A percentile compares a stretch with the other conserved stretches of the same genome.
These are phyloP conservation scores for Meles meles DNA, from an alignment of 2,113 vertebrate genomes.

Conservation along the genomic window DNA sequence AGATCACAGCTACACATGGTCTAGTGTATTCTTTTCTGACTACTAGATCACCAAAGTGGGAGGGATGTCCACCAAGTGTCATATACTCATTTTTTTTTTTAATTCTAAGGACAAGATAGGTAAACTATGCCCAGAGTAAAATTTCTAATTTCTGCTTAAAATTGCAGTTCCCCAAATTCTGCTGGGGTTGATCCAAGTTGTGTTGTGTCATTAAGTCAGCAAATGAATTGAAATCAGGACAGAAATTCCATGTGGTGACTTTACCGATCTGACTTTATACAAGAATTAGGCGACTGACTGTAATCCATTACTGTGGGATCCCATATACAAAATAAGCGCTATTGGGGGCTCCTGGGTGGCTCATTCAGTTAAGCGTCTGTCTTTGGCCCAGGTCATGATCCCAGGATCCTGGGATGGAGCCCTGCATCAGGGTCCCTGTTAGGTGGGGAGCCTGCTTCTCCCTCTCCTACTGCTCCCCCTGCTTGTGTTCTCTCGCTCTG, in stretches of 20 bases:
- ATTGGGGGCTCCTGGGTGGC: no score
- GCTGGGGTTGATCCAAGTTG: background rate
- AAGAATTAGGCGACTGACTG: background rate
- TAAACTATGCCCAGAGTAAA: background rate
- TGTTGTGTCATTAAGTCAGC: background rate
- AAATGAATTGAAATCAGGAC: background rate
- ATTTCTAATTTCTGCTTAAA: background rate
- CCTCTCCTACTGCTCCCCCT: no score
- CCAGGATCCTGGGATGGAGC: no score
- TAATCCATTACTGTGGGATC: background rate
- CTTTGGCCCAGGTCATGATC: no score
- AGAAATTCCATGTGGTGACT: background rate
- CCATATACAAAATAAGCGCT: background rate
- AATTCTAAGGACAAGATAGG: background rate
- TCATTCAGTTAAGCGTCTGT: no score
- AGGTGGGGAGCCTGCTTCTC: no score
- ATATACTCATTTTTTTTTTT: background rate
- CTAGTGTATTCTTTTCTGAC: background rate
- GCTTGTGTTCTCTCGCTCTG: no score
- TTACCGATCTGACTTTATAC: background rate
- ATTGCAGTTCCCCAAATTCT: background rate
- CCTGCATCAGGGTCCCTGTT: no score
- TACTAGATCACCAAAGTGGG: background rate
- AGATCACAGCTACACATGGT: accelerated
- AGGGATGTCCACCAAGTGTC: background rate